Evolutionary conservation across 2,888 invertebrate genomes (phyloP).

Genomic region (Dicyrtomina minuta): DNA sequence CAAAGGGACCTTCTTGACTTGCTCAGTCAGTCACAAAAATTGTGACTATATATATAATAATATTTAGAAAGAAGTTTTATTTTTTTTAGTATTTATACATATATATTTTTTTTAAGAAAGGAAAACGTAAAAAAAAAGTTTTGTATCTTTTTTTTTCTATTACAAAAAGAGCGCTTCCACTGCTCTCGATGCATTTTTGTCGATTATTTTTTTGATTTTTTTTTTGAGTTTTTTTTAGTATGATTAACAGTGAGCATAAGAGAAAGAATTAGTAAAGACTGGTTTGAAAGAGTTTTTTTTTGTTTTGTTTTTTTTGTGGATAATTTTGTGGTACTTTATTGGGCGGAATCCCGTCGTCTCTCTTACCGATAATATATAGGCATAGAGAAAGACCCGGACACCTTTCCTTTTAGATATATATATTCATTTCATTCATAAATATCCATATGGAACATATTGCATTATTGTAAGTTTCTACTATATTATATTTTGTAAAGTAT

Average conservation of each 20-base stretch:
- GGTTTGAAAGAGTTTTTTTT: not conserved
- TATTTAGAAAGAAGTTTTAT: not conserved
- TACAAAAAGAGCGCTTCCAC: slow-evolving; percentile 11
- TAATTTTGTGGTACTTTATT: slow-evolving; percentile 43
- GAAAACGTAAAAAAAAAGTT: slow-evolving; percentile 17
- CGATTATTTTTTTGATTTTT: slow-evolving; percentile 2
- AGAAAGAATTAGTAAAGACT: slow-evolving; percentile 23
- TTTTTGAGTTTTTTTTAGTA: slow-evolving; percentile 1
- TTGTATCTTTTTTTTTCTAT: not conserved
- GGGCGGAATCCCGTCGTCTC: slow-evolving; percentile 53
- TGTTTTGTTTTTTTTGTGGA: slow-evolving; percentile 11
- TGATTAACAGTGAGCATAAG: not conserved
- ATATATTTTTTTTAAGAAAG: slow-evolving; percentile 2
- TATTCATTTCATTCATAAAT: slow-evolving; percentile 18
- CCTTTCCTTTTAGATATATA: no score
- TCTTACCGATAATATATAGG: slow-evolving; percentile 30
- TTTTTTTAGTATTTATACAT: slow-evolving; percentile 18
- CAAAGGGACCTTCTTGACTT: slow-evolving; percentile 37
- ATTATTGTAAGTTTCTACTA: slow-evolving; percentile 1
- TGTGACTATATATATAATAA: no score
- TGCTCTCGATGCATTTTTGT: not conserved
- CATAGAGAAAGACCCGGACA: slow-evolving; percentile 48
- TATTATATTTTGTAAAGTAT: not conserved
- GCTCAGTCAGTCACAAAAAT: slow-evolving; percentile 9
- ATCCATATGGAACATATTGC: not conserved